Conservation (phyloP, 2,888 invertebrate genomes). For the Petrolisthes manimaculis region DNA sequence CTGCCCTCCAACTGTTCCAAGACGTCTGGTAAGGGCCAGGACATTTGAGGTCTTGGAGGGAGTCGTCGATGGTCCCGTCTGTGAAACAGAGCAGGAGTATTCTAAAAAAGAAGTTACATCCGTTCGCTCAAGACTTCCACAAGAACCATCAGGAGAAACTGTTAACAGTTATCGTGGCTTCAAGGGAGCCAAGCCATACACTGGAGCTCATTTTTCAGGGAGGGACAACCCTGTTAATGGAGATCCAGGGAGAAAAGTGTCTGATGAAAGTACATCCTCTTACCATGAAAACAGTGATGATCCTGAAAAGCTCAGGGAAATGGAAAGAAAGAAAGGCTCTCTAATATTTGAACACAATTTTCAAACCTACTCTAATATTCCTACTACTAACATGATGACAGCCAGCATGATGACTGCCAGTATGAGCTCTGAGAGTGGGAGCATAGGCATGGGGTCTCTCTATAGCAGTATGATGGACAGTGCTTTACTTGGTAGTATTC, state of each 20-base stretch:
- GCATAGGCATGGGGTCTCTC: constrained; percentile 54
- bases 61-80: constrained; percentile 19
- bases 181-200: constrained; percentile 27
- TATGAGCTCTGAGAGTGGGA: constrained; percentile 61
- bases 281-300: constrained; percentile 42
- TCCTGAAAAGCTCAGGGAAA: constrained; percentile 54
- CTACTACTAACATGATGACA: constrained; percentile 62
- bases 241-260: constrained; percentile 37
- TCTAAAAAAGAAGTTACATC: background rate
- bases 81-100: background rate
- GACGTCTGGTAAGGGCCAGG: constrained; percentile 53
- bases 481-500: constrained; percentile 54
- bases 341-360: constrained; percentile 62
- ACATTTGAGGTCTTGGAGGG: constrained; percentile 52
- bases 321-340: constrained; percentile 62
- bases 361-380: constrained; percentile 63
- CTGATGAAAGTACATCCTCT: constrained; percentile 34
- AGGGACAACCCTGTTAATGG: constrained; percentile 16
- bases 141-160: constrained; percentile 19
- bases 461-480: constrained; percentile 60
- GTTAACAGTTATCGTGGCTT: constrained; percentile 8
- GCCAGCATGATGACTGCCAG: constrained; percentile 59
- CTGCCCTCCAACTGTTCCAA: background rate
- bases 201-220: background rate
- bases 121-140: background rate